Percentiles rank a stretch among this genome's conserved stretches.
phyloP scores from a whole-genome alignment of 37 sponge, comb jelly and placozoan species.

The Mnemiopsis leidyi region DNA sequence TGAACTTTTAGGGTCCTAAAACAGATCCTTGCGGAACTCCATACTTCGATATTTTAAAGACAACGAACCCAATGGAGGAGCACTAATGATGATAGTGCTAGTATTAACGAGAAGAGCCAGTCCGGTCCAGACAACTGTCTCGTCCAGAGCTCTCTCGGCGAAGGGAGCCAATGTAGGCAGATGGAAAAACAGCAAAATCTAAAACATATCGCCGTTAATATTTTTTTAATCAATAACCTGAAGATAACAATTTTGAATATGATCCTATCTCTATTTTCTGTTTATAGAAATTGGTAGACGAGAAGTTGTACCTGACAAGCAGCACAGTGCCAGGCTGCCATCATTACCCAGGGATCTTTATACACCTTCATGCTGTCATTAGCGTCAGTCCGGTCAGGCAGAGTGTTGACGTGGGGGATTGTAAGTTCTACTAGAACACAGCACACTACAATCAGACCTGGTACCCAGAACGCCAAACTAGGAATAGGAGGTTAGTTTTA shows the following conservation, averaged over 20 bases:
- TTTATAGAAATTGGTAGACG: too few species aligned
- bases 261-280: too few species aligned
- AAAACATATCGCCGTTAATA: background rate
- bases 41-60: too few species aligned
- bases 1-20: background rate
- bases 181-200: constrained; percentile 47
- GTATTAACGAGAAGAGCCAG: constrained; percentile 50
- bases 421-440: background rate
- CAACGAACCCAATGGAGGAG: constrained; percentile 50
- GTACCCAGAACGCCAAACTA: background rate
- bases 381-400: background rate
- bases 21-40: too few species aligned
- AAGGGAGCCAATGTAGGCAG: constrained; percentile 43
- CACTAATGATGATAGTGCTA: constrained; percentile 52
- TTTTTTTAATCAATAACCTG: too few species aligned
- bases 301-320: constrained; percentile 57
- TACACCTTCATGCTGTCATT: background rate
- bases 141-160: constrained; percentile 10
- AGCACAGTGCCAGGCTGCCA: constrained; percentile 52
- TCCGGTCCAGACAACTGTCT: constrained; percentile 14
- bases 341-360: constrained; percentile 6
- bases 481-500: background rate
- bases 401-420: background rate
- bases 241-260: too few species aligned
- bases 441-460: background rate